Percentiles rank a stretch among this genome's conserved stretches.
phyloP scores from a whole-genome alignment of 2,888 invertebrate species.

The Tachystola acroxantha region DNA sequence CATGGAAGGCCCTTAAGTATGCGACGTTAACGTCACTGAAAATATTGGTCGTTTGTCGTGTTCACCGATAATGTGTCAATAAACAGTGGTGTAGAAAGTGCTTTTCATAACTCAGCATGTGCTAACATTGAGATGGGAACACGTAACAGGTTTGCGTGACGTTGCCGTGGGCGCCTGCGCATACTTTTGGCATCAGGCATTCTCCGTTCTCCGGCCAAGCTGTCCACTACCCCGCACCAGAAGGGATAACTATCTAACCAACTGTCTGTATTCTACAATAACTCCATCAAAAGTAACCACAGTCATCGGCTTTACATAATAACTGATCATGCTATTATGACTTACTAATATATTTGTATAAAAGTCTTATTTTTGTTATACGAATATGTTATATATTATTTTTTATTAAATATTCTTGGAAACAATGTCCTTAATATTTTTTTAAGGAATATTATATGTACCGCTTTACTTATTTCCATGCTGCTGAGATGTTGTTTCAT shows the following conservation, averaged over 20 bases:
- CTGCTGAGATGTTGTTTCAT: constrained; percentile 4
- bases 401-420: constrained; percentile 5
- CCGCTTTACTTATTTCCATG: constrained; percentile 7
- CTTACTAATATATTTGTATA: constrained; percentile 2
- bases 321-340: constrained; percentile 3
- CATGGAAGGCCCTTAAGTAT: too few species aligned
- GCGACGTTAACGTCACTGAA: too few species aligned
- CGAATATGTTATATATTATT: constrained; percentile 3
- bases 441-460: not conserved
- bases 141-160: constrained; percentile 72
- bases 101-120: not conserved
- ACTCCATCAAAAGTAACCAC: constrained; percentile 4
- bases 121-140: constrained; percentile 34
- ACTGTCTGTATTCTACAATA: constrained; percentile 30
- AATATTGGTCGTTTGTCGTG: too few species aligned
- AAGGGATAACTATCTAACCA: constrained; percentile 49
- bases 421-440: not conserved
- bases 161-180: constrained; percentile 81
- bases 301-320: not conserved
- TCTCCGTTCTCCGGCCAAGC: constrained; percentile 82
- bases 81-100: not conserved
- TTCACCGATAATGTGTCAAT: too few species aligned
- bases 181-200: constrained; percentile 88
- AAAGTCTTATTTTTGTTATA: not conserved
- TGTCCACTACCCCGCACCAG: constrained; percentile 53